Base-by-base conservation (phyloP, 2,888 invertebrate genomes). In the Mythimna lalbum region DNA sequence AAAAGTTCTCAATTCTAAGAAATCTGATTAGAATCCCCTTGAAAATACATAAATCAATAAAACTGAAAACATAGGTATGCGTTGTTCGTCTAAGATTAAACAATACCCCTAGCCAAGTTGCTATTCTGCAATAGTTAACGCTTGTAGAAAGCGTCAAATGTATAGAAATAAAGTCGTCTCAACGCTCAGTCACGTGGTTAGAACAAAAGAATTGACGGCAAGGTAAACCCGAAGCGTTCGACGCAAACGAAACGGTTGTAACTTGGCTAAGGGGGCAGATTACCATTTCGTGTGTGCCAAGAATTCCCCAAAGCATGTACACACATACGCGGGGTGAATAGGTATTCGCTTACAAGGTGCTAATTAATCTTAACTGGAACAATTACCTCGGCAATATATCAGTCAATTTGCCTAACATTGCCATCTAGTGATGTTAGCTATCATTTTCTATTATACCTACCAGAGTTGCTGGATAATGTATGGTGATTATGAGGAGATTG, bases 361-460 rank as follows among this genome's bases (percentile, higher is more conserved):
- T 69, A 77, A 77, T 77, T 75, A 75, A 75, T 75, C 78, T 74
- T 56, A 66, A 75, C 75, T 56, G 52, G 33, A 14, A 49, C 61
- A 78, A 73, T 76, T 68, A 67, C 59, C 55, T 49, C 47, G 7
- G 49, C 69, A 63, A 73, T 73, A 73, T 49, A 68, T 77, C 68
- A 77, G 78, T 57, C 63, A 73, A 77, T 77, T 77, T 78, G 27
- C 63, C 27, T 73, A 61, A 78, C 68, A 67, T 49, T 39, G 9
- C 67, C 9, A 50, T 21, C 55, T 6, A 43, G 49, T 53, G 43
- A 63, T 21, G 49, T 7, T 1, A 33, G 0, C 73, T 36, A 68
- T 78, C 27, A 62, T 50, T 68, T 63, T 39, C 61, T 57, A 57
- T 73, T 77, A 69, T 50, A 73, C 33, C 19, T 50, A 52, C 21